Base-by-base conservation (phyloP, 2,113 vertebrate genomes). In the Colossoma macropomum region DNA sequence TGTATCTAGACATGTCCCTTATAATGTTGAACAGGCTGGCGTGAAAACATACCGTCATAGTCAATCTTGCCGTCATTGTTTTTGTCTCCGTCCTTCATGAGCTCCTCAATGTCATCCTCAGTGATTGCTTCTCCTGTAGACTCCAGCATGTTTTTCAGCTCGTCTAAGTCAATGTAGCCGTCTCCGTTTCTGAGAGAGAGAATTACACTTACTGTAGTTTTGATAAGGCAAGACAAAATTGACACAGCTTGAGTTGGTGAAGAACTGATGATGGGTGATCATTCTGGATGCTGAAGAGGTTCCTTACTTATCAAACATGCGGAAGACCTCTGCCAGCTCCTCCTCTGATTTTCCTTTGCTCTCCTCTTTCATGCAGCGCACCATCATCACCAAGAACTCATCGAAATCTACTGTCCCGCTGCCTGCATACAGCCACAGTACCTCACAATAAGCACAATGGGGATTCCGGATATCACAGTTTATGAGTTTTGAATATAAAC, bases 331-430 rank as follows among this genome's bases (percentile, higher is more conserved):
- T 0, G 93, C 94, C 70, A 95, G 56, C 86, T 95, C 95, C 75
- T 95, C 95, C 73, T 95, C 95, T n/a, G 95, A 88, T 87, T 95
- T 95, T 68, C 95, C 95, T 93, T 95, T 95, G 88, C 93, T 95
- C 90, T 95, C 94, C 89, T 95, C 95, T 85, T 95, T 95, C 93
- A 95, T 95, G 73, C 95, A 94, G 89, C 94, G 93, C 19, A 95
- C 95, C 94, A 95, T 95, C 95, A 95, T 95, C 11, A 95, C 93
- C 86, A 95, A 87, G 92, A 95, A 95, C 89, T 95, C 95, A 86
- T 95, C 95, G 62, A 95, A 95, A 75, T 95, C 95, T 41, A 95
- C 94, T 0, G 95, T 95, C 15, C 95, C 95, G 8, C 94, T 95
- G 52, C 94, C 95, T 95, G 86, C n/a, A 86, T 9, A 83, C 59